Base-by-base conservation (phyloP, 2,888 invertebrate species). In the Drosophila nr. medialis region DNA sequence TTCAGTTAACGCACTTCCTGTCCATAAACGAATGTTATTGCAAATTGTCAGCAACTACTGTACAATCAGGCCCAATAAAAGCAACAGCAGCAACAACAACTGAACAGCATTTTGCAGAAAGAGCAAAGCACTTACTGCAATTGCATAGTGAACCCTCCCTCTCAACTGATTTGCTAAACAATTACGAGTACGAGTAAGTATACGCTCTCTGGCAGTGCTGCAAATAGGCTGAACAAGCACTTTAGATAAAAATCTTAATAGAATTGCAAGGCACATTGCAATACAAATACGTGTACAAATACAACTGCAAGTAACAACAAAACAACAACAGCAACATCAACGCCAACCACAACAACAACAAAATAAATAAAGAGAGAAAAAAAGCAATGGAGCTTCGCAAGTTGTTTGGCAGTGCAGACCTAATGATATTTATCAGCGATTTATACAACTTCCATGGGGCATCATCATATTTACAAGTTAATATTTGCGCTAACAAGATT, bases 401-500 rank as follows among this genome's bases (percentile, higher is more conserved):
- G 53, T 32, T 62, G 63, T 36, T 60, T 27, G 24, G 45, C 67
- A 76, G 73, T 32, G 64, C 70, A 63, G 53, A 84, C 86, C 76
- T 89, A 90, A 90, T 89, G 90, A 87, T 87, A 90, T 90, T 87
- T 90, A 87, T 87, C 87, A 87, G 86, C 83, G 72, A 90, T 91
- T 91, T 84, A 89, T 83, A 85, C 80, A 80, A 91, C 90, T 91
- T 90, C 86, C 88, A 89, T 83, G 82, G 78, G 90, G 88, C 90
- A 92, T 90, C 90, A 91, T 91, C 92, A 91, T 90, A 92, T 90
- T 92, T 91, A 91, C 92, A 92, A 91, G 91, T 91, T 91, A 91
- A 91, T 91, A 92, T 91, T 91, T 92, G 83, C 90, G 90, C 91
- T 91, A 92, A 92, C 91, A 90, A 91, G 92, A 91, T 90, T 81